Base-by-base conservation (phyloP, 2,797 vertebrate genomes). In the Chaenodraco wilsoni region DNA sequence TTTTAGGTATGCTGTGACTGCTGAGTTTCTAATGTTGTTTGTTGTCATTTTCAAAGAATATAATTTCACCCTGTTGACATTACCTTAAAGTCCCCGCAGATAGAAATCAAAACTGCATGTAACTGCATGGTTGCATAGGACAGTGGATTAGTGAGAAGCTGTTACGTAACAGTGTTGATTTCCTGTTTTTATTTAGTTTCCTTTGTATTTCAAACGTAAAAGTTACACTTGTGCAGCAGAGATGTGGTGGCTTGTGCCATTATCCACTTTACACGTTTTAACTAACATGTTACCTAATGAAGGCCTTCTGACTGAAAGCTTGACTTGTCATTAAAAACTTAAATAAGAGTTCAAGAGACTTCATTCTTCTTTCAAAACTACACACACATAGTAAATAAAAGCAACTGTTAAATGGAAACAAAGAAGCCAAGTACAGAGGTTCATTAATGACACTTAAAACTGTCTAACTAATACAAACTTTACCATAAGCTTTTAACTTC, bases 41-140 rank as follows among this genome's bases (percentile, higher is more conserved):
- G 7, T 37, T 50, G 17, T 40, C 27, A 27, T n/a, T 19, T 13
- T 55, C 58, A 15, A 78, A 64, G 72, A 57, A 66, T 71, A 69
- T 73, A 56, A 56, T 72, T 80, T 80, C 44, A 59, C 21, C 33
- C 33, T 3, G 9, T 27, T 72, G 63, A 7, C 3, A 74, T 64
- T 43, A 68, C 68, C 46, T 65, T 10, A 9, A 33, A 45, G 50
- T 68, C 37, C 23, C 9, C 1, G 2, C 1, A 44, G 55, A 76
- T 71, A 23, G 23, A 70, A 70, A 73, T 73, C 75, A 54, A 65
- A 76, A 19, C 9, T 49, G 56, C 50, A 57, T 77, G 69, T 57
- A 43, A 48, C 61, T 40, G 31, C 70, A 55, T 1, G 62, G 52
- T 49, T 12, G 16, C 66, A 31, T 13, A n/a, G 50, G 52, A n/a